These are phyloP conservation scores for Pteronura brasiliensis DNA, from an alignment of 2,113 vertebrate genomes.

Conservation along the genomic window DNA sequence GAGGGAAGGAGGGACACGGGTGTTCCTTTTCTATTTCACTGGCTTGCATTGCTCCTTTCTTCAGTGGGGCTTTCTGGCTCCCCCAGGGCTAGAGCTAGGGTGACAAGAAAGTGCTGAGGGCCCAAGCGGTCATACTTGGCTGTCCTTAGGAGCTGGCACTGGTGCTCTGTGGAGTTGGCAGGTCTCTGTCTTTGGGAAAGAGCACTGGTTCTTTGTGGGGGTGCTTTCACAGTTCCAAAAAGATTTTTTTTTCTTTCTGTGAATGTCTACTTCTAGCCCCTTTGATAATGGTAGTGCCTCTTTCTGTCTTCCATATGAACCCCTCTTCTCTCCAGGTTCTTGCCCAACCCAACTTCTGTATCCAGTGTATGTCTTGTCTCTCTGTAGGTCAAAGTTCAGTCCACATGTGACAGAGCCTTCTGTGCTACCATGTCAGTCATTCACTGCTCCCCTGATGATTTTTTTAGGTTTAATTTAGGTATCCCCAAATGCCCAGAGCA, in stretches of 20 bases:
- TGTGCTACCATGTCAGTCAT: not conserved
- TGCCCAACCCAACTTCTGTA: not conserved
- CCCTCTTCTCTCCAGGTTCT: not conserved
- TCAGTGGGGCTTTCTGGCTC: not conserved
- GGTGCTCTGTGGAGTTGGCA: accelerated
- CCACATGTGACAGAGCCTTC: not conserved
- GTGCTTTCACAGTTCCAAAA: not conserved
- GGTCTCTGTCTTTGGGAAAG: not conserved
- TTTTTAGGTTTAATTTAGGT: not conserved
- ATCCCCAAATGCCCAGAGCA: not conserved
- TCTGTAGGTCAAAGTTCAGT: not conserved
- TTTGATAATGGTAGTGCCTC: not conserved
- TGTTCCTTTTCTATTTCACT: not conserved
- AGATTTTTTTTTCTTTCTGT: not conserved
- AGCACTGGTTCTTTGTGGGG: not conserved
- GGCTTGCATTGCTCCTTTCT: not conserved
- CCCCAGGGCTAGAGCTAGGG: not conserved
- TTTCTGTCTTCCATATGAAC: not conserved
- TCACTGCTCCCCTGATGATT: not conserved
- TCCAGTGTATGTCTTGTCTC: not conserved
- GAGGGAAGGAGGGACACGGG: too few relatives aligned
- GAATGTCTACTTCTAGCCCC: not conserved
- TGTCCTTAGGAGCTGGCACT: too few relatives aligned
- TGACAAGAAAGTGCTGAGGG: not conserved
- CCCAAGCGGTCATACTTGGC: too few relatives aligned